A percentile compares a stretch with the other conserved stretches of the same genome.
These are phyloP conservation scores for Scatophagus argus DNA, from an alignment of 2,113 vertebrate genomes.

Conservation along the genomic window DNA sequence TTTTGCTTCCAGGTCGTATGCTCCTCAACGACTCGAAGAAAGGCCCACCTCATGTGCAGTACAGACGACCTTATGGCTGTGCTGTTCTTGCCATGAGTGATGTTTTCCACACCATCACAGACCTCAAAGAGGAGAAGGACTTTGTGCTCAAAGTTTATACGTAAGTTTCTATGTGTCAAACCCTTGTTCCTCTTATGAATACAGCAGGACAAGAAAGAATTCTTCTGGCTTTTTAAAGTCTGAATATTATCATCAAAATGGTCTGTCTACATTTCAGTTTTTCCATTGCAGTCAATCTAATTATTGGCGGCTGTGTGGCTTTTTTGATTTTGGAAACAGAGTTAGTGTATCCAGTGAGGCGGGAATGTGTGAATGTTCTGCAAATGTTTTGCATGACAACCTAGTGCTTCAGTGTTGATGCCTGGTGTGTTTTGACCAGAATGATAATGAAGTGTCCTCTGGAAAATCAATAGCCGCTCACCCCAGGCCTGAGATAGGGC, in stretches of 20 bases:
- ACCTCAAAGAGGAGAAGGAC: conserved; percentile 96
- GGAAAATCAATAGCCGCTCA: conserved; percentile 76
- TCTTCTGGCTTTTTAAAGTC: background rate
- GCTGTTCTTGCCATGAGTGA: conserved; percentile 93
- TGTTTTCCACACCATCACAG: conserved; percentile 92
- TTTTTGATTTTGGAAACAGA: background rate
- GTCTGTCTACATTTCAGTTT: background rate
- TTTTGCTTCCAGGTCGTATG: conserved; percentile 90
- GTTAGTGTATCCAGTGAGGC: background rate
- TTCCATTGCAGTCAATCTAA: background rate
- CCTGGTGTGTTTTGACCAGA: conserved; percentile 67
- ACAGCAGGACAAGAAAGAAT: background rate
- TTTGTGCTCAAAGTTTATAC: conserved; percentile 98
- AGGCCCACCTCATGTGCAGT: conserved; percentile 92
- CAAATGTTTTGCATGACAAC: conserved; percentile 52
- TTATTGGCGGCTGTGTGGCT: background rate
- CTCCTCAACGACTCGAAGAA: conserved; percentile 96
- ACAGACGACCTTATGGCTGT: conserved; percentile 94
- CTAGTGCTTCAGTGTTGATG: conserved; percentile 52
- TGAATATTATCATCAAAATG: background rate
- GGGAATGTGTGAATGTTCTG: conserved; percentile 34
- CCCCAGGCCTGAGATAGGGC: conserved; percentile 60
- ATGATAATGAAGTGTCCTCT: conserved; percentile 76
- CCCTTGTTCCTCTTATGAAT: background rate
- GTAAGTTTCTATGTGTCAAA: conserved; percentile 83